Evolutionary conservation across 2,888 invertebrate species (phyloP).

Genomic region (Alviniconcha strummeri): DNA sequence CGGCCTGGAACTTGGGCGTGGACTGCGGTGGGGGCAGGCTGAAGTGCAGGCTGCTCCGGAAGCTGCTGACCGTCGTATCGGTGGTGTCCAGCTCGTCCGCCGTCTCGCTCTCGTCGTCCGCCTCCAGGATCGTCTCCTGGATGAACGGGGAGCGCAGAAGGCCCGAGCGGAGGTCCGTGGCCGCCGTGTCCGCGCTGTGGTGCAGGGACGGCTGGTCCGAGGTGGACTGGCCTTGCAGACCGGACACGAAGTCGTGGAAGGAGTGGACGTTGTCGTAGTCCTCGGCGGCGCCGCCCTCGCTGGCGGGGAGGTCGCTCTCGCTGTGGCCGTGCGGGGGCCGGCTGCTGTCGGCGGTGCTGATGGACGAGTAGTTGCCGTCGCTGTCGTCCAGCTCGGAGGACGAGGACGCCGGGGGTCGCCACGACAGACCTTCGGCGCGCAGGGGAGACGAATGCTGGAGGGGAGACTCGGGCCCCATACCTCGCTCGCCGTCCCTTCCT

Average conservation of each 20-base stretch:
- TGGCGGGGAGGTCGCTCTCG: conserved; percentile 8
- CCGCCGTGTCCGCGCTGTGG: neutral
- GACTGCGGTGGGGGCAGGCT: conserved; percentile 8
- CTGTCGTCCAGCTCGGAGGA: conserved; percentile 34
- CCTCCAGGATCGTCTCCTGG: conserved; percentile 25
- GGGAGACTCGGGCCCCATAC: no score
- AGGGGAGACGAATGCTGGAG: neutral
- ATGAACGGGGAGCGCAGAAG: neutral
- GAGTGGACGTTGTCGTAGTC: conserved; percentile 6
- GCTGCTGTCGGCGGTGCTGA: conserved; percentile 31
- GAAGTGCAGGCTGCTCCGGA: conserved; percentile 5
- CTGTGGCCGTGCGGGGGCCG: conserved; percentile 22
- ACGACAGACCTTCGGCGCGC: neutral
- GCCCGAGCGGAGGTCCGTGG: neutral
- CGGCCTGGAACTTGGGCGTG: neutral
- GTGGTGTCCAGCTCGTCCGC: conserved; percentile 19
- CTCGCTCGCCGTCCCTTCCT: neutral
- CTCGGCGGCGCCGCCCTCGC: neutral
- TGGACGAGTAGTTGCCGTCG: conserved; percentile 37
- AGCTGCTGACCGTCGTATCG: conserved; percentile 9
- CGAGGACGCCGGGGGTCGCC: conserved; percentile 22
- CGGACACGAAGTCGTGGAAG: conserved; percentile 29
- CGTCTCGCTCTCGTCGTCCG: conserved; percentile 25
- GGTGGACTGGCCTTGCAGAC: conserved; percentile 8
- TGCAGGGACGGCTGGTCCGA: conserved; percentile 13